A percentile compares a stretch with the other conserved stretches of the same genome.
Evolutionary conservation across 92 coral and sea anemone genomes (phyloP).

Genomic region (Virgularia gustaviana): DNA sequence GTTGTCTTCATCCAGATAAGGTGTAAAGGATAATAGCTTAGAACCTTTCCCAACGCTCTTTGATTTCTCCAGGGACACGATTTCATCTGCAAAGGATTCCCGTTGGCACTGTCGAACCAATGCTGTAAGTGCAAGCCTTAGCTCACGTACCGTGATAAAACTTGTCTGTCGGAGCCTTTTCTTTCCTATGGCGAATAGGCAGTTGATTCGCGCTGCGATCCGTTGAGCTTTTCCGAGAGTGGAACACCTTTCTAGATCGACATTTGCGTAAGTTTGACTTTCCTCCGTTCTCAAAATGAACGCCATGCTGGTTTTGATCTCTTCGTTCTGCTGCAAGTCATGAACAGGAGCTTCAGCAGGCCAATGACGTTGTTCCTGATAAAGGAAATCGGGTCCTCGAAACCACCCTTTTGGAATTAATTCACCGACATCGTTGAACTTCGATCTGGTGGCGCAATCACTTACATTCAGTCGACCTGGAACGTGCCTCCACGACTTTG

Average conservation of each 20-base stretch:
- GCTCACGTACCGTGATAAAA: neutral
- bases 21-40: slow-evolving; percentile 7
- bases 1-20: slow-evolving; percentile 8
- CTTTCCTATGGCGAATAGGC: slow-evolving; percentile 3
- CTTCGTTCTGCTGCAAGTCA: neutral
- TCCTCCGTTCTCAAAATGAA: neutral
- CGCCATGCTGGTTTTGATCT: slow-evolving; percentile 6
- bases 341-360: slow-evolving; percentile 8
- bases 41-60: slow-evolving; percentile 1
- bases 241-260: slow-evolving; percentile 2
- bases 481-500: slow-evolving; percentile 26
- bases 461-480: slow-evolving; percentile 46
- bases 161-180: neutral
- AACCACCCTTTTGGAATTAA: slow-evolving; percentile 40
- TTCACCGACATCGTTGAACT: slow-evolving; percentile 7
- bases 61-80: slow-evolving; percentile 8
- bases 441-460: slow-evolving; percentile 43
- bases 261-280: neutral
- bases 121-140: neutral
- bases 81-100: slow-evolving; percentile 11
- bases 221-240: slow-evolving; percentile 25
- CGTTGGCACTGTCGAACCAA: slow-evolving; percentile 21
- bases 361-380: slow-evolving; percentile 40
- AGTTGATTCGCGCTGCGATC: slow-evolving; percentile 5
- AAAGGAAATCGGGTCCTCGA: slow-evolving; percentile 54